A percentile compares a stretch with the other conserved stretches of the same genome.
phyloP scores from a whole-genome alignment of 2,888 invertebrate genomes.

The Ditula angustiorana region DNA sequence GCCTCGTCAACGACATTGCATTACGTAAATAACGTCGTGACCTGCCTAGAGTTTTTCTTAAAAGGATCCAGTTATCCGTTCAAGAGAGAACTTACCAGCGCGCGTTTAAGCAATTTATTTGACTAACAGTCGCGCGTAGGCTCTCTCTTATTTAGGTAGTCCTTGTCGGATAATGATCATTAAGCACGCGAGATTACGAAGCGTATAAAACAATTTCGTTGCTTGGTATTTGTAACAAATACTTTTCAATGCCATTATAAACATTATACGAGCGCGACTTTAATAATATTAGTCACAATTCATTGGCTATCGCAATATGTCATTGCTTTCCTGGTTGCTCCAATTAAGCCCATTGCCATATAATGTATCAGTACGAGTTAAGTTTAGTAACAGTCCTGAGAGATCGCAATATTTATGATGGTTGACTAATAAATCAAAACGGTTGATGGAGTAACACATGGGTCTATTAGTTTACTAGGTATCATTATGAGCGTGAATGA shows the following conservation, averaged over 20 bases:
- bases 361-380: slow-evolving; percentile 43
- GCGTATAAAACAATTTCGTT: slow-evolving; percentile 29
- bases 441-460: slow-evolving; percentile 54
- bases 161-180: slow-evolving; percentile 36
- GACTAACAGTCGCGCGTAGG: slow-evolving; percentile 19
- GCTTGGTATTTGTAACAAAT: slow-evolving; percentile 26
- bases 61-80: slow-evolving; percentile 36
- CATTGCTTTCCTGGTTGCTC: slow-evolving; percentile 43
- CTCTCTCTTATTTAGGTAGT: slow-evolving; percentile 20
- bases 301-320: slow-evolving; percentile 38
- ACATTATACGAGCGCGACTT: slow-evolving; percentile 32
- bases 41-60: slow-evolving; percentile 46
- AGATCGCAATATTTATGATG: slow-evolving; percentile 47
- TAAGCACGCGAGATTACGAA: slow-evolving; percentile 36
- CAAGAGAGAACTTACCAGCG: slow-evolving; percentile 36
- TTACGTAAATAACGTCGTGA: slow-evolving; percentile 59
- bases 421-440: slow-evolving; percentile 61
- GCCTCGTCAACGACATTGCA: slow-evolving; percentile 40
- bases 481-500: slow-evolving; percentile 53
- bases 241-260: slow-evolving; percentile 41
- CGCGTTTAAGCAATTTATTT: slow-evolving; percentile 26
- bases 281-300: slow-evolving; percentile 37
- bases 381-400: slow-evolving; percentile 51
- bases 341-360: slow-evolving; percentile 44
- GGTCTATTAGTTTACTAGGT: slow-evolving; percentile 41